Base-by-base conservation (phyloP, 2,888 invertebrate species). In the Iphiclides podalirius region DNA sequence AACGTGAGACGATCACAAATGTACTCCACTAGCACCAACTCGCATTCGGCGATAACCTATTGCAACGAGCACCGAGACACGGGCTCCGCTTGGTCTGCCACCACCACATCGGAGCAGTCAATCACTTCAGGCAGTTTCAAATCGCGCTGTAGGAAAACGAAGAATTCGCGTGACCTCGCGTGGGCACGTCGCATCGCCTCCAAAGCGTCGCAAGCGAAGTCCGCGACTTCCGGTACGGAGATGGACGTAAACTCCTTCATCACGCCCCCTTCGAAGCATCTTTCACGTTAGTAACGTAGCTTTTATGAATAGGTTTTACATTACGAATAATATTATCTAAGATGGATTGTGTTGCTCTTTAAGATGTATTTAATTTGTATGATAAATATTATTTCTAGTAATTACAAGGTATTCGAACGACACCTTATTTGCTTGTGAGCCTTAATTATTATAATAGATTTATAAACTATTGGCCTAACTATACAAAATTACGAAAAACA, bases 121-220 rank as follows among this genome's bases (percentile, higher is more conserved):
- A 45, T 53, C 13, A 76, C 70, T 35, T 72, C 77, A 0, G 66
- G 63, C 0, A 78, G 70, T 51, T 76, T 75, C 0, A 76, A 74
- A 47, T 72, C 79, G 0, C 61, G 55, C 11, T 66, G 68, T 38
- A 62, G 66, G 1, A 61, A 59, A 42, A 67, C 73, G 1, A 63
- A 66, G 13, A 64, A 64, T 40, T 72, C 75, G 1, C 70, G 79
- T 1, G 75, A 80, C 60, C 51, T 83, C 31, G 72, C 75, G 4
- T 81, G 84, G 82, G 79, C 81, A 1, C 68, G 72, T 1, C 72
- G 76, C 7, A 77, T 82, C 1, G 58, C 74, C 15, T 68, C 77
- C 1, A 71, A 67, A 34, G 67, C 71, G 31, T 59, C 66, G 0
- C 47, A 58, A 1, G 54, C 47, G n/a, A 47, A 53, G 1, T 59